Percentiles rank a stretch among this genome's conserved stretches.
phyloP scores from a whole-genome alignment of 2,797 vertebrate species.

The Propithecus deckenii region DNA sequence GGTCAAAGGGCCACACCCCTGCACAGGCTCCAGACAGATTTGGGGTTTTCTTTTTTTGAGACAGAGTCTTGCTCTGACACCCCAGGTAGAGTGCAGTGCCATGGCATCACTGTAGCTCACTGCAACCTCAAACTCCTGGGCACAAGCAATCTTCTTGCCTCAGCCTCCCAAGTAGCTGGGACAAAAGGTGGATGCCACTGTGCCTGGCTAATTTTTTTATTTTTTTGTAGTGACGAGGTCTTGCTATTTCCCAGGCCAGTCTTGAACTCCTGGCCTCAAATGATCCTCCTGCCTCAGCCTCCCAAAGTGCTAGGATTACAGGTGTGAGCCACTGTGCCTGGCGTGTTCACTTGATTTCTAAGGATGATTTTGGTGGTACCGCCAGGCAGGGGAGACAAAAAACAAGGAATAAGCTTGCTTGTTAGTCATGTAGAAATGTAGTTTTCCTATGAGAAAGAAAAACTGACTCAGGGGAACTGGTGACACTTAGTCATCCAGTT shows the following conservation, averaged over 20 bases:
- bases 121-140: no score
- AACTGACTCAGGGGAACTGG: neutral
- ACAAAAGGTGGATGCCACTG: neutral
- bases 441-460: slow-evolving; percentile 7
- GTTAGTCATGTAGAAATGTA: neutral
- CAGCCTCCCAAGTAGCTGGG: neutral
- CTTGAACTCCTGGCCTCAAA: neutral
- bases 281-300: neutral
- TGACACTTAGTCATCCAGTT: neutral
- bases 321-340: neutral
- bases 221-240: neutral
- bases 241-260: neutral
- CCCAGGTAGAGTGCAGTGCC: no score
- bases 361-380: neutral
- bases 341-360: neutral
- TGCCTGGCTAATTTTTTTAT: neutral
- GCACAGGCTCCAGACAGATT: no score
- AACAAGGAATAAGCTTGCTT: neutral
- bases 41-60: neutral
- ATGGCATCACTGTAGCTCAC: no score
- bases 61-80: neutral
- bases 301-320: neutral
- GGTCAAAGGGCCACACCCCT: no score
- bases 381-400: neutral
- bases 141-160: no score